Evolutionary conservation across 1,140 invertebrate genomes (phyloP).

Genomic region (Papilio xuthus): DNA sequence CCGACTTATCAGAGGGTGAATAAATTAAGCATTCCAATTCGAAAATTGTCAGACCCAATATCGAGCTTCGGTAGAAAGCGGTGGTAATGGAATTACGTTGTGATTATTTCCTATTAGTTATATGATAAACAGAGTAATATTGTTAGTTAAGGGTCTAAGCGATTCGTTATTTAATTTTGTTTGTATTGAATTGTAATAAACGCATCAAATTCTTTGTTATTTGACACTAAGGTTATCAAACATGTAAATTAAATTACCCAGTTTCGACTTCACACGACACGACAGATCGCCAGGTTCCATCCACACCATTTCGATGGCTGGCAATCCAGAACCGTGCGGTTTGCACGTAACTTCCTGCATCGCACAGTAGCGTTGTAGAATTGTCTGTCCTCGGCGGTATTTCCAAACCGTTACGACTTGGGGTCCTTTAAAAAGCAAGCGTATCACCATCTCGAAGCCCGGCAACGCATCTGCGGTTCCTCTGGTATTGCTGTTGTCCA

Average conservation of each 20-base stretch:
- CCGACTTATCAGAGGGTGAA: slow-evolving; percentile 64
- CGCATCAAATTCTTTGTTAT: slow-evolving; percentile 30
- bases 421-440: too few relatives aligned
- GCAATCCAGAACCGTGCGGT: too few relatives aligned
- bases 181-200: slow-evolving; percentile 13
- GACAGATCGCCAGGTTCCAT: too few relatives aligned
- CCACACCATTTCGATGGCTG: too few relatives aligned
- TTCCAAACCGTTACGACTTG: too few relatives aligned
- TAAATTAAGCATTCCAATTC: slow-evolving; percentile 77
- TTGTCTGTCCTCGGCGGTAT: too few relatives aligned
- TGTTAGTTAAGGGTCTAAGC: slow-evolving; percentile 42
- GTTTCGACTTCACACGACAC: too few relatives aligned
- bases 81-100: slow-evolving; percentile 61
- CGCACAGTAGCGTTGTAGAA: too few relatives aligned
- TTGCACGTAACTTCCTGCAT: too few relatives aligned
- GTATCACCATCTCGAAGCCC: too few relatives aligned
- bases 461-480: too few relatives aligned
- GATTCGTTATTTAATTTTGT: slow-evolving; percentile 45
- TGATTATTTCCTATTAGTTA: slow-evolving; percentile 77
- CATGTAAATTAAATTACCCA: neutral
- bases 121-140: slow-evolving; percentile 72
- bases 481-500: too few relatives aligned
- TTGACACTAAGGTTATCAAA: neutral
- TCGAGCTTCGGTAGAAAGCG: slow-evolving; percentile 64
- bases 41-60: slow-evolving; percentile 79